Conservation (phyloP, 2,888 invertebrate genomes). For the Thera obeliscata region DNA sequence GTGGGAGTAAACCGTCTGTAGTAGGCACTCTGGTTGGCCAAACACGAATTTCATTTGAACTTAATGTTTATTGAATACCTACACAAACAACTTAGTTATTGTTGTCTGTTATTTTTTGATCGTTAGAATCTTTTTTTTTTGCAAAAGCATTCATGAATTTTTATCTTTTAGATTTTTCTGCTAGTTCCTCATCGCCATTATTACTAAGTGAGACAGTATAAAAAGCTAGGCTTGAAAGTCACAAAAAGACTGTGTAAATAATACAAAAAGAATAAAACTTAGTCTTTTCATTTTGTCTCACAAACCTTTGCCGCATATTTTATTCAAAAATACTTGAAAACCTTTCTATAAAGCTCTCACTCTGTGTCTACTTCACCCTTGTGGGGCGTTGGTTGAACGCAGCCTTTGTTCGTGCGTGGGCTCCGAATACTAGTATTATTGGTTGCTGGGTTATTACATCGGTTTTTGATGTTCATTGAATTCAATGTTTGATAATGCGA, state of each 20-base stretch:
- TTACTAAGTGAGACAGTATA: neutral
- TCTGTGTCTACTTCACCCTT: slow-evolving; percentile 51
- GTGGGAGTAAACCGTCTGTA: no score
- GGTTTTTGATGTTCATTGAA: slow-evolving; percentile 42
- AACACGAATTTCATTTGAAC: no score
- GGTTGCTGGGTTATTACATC: slow-evolving; percentile 53
- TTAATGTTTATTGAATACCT: no score
- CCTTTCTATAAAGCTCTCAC: slow-evolving; percentile 12
- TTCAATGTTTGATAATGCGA: slow-evolving; percentile 19
- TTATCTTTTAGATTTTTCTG: no score
- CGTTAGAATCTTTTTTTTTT: no score
- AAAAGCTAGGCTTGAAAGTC: neutral
- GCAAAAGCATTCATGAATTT: no score
- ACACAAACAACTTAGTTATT: no score
- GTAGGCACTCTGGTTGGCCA: no score
- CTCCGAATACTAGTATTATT: slow-evolving; percentile 59
- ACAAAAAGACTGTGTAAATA: neutral
- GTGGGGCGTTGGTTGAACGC: slow-evolving; percentile 60
- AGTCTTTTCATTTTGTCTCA: no score
- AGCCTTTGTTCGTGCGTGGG: slow-evolving; percentile 65
- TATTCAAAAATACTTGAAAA: neutral
- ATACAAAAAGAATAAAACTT: neutral
- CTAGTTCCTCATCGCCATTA: neutral
- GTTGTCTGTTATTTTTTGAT: no score
- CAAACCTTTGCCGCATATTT: neutral